Evolutionary conservation across 2,113 vertebrate genomes (phyloP).

Genomic region (Antechinus stuartii): DNA sequence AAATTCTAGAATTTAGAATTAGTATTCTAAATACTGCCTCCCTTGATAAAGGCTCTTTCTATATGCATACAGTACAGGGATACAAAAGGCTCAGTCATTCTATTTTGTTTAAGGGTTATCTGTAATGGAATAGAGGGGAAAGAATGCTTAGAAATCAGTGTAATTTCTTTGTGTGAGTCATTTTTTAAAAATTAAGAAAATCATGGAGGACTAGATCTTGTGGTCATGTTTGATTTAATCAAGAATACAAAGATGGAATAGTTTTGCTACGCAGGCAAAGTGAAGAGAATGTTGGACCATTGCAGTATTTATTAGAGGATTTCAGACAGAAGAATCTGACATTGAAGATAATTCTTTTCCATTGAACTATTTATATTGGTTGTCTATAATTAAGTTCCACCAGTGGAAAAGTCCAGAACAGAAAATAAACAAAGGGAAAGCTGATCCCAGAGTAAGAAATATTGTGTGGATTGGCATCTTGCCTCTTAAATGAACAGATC

Average conservation of each 20-base stretch:
- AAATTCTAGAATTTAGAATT: too few relatives aligned
- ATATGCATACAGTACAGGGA: background rate
- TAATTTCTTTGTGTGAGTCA: background rate
- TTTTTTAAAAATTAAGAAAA: constrained; percentile 29
- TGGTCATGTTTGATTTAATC: constrained; percentile 50
- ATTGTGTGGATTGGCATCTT: background rate
- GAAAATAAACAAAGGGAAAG: background rate
- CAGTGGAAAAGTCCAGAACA: background rate
- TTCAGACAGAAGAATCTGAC: constrained; percentile 65
- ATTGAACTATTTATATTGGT: constrained; percentile 55
- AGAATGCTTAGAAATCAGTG: background rate
- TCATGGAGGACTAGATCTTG: background rate
- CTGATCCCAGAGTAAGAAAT: background rate
- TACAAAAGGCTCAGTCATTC: background rate
- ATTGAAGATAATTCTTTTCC: constrained; percentile 57
- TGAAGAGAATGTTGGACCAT: background rate
- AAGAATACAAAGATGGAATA: constrained; percentile 31
- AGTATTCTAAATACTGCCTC: background rate
- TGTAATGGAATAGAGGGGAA: background rate
- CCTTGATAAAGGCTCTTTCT: background rate
- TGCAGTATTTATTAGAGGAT: constrained; percentile 65
- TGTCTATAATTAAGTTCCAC: constrained; percentile 66
- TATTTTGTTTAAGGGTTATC: background rate
- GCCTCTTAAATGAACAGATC: background rate
- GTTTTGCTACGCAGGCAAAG: constrained; percentile 36